A percentile compares a stretch with the other conserved stretches of the same genome.
phyloP scores from a whole-genome alignment of 1,140 invertebrate genomes.

The Teleogryllus occipitalis region DNA sequence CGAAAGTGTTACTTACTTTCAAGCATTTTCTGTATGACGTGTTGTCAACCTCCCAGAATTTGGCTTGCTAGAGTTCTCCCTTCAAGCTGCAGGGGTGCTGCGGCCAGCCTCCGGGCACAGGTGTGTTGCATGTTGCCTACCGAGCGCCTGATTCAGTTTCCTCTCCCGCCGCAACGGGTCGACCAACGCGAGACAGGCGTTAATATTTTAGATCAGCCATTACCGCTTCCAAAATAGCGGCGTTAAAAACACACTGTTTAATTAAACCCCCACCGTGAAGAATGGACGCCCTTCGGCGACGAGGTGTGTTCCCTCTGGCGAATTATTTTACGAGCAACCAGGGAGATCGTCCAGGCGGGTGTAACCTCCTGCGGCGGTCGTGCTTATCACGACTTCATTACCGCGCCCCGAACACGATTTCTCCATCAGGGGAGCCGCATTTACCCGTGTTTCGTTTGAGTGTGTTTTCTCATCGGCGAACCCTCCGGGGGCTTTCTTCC shows the following conservation, averaged over 20 bases:
- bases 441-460: too few species aligned
- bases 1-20: not conserved
- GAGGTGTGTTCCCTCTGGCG: not conserved
- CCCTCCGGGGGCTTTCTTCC: too few species aligned
- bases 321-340: not conserved
- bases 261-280: not conserved
- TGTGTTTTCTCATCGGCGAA: too few species aligned
- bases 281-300: not conserved
- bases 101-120: not conserved
- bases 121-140: not conserved
- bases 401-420: too few species aligned
- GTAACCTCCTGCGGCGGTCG: too few species aligned
- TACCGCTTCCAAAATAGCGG: not conserved
- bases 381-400: too few species aligned
- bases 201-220: not conserved
- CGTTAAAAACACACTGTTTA: not conserved
- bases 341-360: too few species aligned
- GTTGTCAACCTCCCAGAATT: too few species aligned
- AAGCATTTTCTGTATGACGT: not conserved
- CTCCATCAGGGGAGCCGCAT: too few species aligned
- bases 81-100: too few species aligned
- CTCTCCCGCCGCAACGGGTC: not conserved
- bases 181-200: not conserved
- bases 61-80: too few species aligned
- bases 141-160: not conserved